Evolutionary conservation across 2,797 vertebrate genomes (phyloP).

Genomic region (Microtus obscurus): DNA sequence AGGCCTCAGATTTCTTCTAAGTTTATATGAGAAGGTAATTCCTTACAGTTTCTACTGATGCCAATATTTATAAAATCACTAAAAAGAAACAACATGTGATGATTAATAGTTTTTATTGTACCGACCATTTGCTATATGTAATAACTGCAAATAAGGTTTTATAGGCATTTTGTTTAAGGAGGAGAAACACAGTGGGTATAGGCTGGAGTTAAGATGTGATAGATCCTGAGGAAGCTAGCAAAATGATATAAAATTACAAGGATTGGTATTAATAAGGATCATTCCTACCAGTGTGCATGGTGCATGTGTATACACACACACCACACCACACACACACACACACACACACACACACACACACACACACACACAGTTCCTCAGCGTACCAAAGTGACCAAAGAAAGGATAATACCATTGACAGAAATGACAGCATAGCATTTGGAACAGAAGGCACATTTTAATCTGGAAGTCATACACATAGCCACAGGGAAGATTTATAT

Average conservation of each 20-base stretch:
- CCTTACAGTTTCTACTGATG: neutral
- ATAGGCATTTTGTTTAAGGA: neutral
- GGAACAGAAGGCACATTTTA: conserved; percentile 57
- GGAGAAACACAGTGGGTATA: neutral
- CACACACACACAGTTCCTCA: neutral
- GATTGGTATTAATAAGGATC: neutral
- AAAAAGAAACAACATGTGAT: conserved; percentile 29
- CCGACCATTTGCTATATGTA: conserved; percentile 1
- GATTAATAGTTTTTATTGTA: conserved; percentile 20
- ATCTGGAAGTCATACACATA: conserved; percentile 56
- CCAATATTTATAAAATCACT: conserved; percentile 54
- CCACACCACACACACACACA: neutral
- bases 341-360: neutral
- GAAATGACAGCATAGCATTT: conserved; percentile 70
- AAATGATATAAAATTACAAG: conserved; percentile 39
- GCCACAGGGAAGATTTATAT: conserved; percentile 61
- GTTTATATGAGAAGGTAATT: neutral
- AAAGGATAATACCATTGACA: conserved; percentile 63
- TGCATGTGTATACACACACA: neutral
- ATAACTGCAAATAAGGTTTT: conserved; percentile 12
- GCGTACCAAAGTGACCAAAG: conserved; percentile 26
- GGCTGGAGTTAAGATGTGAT: neutral
- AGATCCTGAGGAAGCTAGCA: neutral
- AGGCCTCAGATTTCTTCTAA: conserved; percentile 12
- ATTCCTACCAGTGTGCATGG: neutral